Base-by-base conservation (phyloP, 1,140 invertebrate species). In the Zaprionus lachaisei region DNA sequence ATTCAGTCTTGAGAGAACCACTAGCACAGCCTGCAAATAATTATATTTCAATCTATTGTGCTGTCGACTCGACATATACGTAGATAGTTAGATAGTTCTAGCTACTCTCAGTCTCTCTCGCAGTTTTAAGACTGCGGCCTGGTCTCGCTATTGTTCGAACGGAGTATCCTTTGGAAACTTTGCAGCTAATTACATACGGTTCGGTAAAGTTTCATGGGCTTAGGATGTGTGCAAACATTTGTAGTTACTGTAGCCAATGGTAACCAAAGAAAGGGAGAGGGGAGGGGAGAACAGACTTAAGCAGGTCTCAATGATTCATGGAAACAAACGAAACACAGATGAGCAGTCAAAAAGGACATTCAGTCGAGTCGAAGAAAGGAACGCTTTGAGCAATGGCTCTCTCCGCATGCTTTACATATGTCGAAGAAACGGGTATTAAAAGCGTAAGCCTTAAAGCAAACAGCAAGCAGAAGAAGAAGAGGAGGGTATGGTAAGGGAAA, bases 361-460 rank as follows among this genome's bases (percentile, higher is more conserved):
- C 72, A 66, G 61, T 38, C 44, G 67, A 60, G 47, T 26, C 24
- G 37, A 72, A 65, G 68, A 65, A 76, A 44, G 72, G 54, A 76
- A 64, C 41, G 68, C 69, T 76, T 76, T 76, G 68, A 75, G 63
- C 73, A 64, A 76, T 68, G 54, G 67, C 63, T 70, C 47, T 38
- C 37, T 38, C 47, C 15, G 44, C 31, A 58, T 56, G 77, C 72
- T 78, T 80, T 77, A 80, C 74, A 80, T 80, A 74, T 77, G 69
- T 77, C 47, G 78, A 55, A 65, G 70, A 62, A 72, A 49, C 37
- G 70, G 63, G 71, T 65, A 77, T 77, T 77, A 77, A 68, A 66
- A 49, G 69, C 47, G 56, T 78, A 78, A 78, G 75, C 75, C 74
- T 55, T 55, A 74, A 66, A 63, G 63, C 75, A 80, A 77, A 80